phyloP scores from a whole-genome alignment of 2,797 vertebrate species.

The Poliocrania exsul region DNA sequence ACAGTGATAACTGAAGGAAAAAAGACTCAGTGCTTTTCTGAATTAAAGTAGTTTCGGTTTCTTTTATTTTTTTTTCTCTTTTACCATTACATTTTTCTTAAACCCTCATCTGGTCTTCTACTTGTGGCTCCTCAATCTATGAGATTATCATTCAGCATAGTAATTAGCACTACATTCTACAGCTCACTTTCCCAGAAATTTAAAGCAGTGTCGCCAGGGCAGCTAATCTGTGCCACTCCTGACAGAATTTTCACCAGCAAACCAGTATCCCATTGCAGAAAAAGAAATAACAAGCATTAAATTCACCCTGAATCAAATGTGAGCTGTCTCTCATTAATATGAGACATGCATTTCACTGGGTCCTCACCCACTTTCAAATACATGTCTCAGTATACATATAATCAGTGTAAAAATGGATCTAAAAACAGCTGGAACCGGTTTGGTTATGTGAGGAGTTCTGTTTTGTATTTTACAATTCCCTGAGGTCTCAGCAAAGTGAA shows the following conservation, averaged over 20 bases:
- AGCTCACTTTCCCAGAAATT: not conserved
- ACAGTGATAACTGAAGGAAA: not conserved
- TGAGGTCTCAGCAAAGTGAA: not conserved
- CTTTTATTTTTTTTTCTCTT: not conserved
- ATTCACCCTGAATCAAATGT: not conserved
- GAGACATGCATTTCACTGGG: not conserved
- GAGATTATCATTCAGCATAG: not conserved
- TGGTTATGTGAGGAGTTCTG: not conserved
- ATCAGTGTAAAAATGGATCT: not conserved
- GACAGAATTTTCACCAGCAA: not conserved
- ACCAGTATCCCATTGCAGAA: not conserved
- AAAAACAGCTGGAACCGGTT: not conserved
- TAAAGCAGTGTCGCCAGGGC: not conserved
- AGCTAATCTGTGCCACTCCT: not conserved
- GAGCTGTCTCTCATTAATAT: not conserved
- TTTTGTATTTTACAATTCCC: not conserved
- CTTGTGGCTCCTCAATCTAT: not conserved
- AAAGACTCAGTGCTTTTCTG: not conserved
- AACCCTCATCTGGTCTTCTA: not conserved
- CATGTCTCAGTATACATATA: not conserved
- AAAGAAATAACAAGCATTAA: not conserved
- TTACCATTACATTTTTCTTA: not conserved
- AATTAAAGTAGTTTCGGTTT: not conserved
- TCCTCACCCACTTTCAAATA: not conserved
- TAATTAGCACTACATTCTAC: not conserved